Evolutionary conservation across 2,888 invertebrate species (phyloP).

Genomic region (Acrocyrtus sp.): DNA sequence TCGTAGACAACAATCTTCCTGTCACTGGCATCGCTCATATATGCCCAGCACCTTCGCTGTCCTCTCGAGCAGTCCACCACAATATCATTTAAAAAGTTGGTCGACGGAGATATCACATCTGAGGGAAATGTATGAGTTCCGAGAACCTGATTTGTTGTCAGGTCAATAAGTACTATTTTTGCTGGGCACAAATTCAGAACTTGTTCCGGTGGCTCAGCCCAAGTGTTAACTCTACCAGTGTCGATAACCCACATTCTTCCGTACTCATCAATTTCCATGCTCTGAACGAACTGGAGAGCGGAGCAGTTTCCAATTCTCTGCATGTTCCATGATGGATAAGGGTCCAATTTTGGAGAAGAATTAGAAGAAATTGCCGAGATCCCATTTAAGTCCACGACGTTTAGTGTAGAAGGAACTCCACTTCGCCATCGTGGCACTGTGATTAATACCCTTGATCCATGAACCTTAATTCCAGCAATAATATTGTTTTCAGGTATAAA

Average conservation of each 20-base stretch:
- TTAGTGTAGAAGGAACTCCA: conserved; percentile 34
- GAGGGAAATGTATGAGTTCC: conserved; percentile 74
- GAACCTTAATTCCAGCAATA: conserved; percentile 20
- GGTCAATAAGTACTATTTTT: conserved; percentile 75
- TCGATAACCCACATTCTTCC: conserved; percentile 74
- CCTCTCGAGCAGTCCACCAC: conserved; percentile 73
- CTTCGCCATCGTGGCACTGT: conserved; percentile 28
- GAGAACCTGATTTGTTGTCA: conserved; percentile 70
- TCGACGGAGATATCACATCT: conserved; percentile 71
- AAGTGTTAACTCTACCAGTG: conserved; percentile 73
- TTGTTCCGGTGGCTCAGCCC: neutral
- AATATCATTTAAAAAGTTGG: conserved; percentile 77
- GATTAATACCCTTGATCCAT: conserved; percentile 8
- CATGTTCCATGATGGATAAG: conserved; percentile 58
- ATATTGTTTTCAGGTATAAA: conserved; percentile 16
- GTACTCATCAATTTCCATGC: conserved; percentile 77
- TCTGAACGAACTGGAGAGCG: conserved; percentile 79
- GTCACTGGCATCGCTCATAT: conserved; percentile 52
- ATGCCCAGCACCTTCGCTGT: conserved; percentile 36
- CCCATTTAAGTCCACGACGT: conserved; percentile 14
- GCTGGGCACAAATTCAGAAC: conserved; percentile 73
- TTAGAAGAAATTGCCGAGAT: too few species aligned
- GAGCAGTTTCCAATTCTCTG: conserved; percentile 69
- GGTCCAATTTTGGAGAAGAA: conserved; percentile 40
- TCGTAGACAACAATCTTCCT: conserved; percentile 48